Evolutionary conservation across 2,797 vertebrate species (phyloP), one percentile per base, ranked within the genome.

Genomic region (Pseudochaenichthys georgianus): DNA sequence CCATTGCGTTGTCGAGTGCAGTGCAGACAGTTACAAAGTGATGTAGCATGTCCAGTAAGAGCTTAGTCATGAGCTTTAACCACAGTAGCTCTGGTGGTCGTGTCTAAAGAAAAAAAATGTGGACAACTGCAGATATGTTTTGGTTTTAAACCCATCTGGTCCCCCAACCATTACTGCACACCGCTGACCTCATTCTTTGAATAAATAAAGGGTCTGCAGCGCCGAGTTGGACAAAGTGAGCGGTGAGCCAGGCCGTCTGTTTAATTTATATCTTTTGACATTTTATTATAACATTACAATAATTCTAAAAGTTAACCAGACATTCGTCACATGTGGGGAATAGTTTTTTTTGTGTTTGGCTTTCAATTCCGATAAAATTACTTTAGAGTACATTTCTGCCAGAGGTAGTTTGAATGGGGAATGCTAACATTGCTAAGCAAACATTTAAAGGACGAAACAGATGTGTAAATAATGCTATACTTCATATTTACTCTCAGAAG

Each of bases 41-140:
- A 91, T 80, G 91, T 79, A 88, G 88, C 86, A 67, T 83, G 78
- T 86, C 78, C 90, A 70, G 82, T 78, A 77, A 78, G 73, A 84
- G 90, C 90, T 93, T 84, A 92, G 90, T 95, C 93, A 94, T 89
- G 88, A 92, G 83, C 82, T 88, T 84, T 84, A 76, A 88, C 93
- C 90, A 73, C 91, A 85, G 82, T 63, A 75, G 82, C 84, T 89
- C 66, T 80, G 88, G 89, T 90, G 89, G 91, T 90, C 87, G 76
- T 73, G 75, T 59, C 77, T 52, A 3, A 52, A 57, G 53, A 16
- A 45, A 81, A 68, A 84, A 88, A 81, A 77, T 59, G 73, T 69
- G 81, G 77, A 83, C 68, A 71, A 75, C 82, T 77, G 81, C 80
- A 85, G 86, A 89, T 87, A 85, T 92, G 89, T 91, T 91, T 89